These are phyloP conservation scores for Drosophila varians DNA, from an alignment of 1,140 invertebrate genomes.

Conservation along the genomic window DNA sequence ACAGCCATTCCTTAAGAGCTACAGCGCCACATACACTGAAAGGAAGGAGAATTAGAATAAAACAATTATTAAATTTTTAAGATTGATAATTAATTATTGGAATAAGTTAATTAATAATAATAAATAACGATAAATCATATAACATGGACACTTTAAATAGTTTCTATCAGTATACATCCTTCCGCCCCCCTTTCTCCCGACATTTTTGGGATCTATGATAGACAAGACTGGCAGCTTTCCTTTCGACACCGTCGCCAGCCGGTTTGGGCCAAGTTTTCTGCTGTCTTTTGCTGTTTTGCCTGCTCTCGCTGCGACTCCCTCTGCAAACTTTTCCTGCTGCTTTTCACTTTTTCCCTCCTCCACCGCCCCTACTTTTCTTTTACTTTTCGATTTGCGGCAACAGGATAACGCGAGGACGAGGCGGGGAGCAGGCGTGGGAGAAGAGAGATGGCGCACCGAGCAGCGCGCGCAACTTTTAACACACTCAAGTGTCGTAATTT, in stretches of 20 bases:
- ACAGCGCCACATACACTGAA: conserved; percentile 8
- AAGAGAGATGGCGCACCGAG: conserved; percentile 16
- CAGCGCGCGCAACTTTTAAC: conserved; percentile 79
- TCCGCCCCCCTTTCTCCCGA: neutral
- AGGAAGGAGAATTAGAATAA: too few species aligned
- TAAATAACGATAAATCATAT: too few species aligned
- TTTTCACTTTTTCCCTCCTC: conserved; percentile 64
- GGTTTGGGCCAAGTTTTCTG: conserved; percentile 65
- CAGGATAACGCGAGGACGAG: conserved; percentile 1
- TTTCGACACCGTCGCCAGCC: conserved; percentile 71
- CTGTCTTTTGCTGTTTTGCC: conserved; percentile 80
- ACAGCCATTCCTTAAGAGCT: conserved; percentile 10
- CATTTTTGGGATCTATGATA: conserved; percentile 34
- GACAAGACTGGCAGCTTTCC: conserved; percentile 50
- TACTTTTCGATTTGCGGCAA: conserved; percentile 70
- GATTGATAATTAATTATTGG: too few species aligned
- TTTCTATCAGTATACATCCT: conserved; percentile 10
- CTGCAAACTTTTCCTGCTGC: conserved; percentile 62
- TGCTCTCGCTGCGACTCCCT: conserved; percentile 44
- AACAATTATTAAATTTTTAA: too few species aligned
- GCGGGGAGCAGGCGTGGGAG: conserved; percentile 5
- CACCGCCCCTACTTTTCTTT: conserved; percentile 51
- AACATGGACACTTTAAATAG: neutral
- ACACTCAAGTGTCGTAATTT: conserved; percentile 82
- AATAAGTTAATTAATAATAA: neutral